Evolutionary conservation across 92 coral and sea anemone genomes (phyloP).

Genomic region (Parazoanthus swiftii): DNA sequence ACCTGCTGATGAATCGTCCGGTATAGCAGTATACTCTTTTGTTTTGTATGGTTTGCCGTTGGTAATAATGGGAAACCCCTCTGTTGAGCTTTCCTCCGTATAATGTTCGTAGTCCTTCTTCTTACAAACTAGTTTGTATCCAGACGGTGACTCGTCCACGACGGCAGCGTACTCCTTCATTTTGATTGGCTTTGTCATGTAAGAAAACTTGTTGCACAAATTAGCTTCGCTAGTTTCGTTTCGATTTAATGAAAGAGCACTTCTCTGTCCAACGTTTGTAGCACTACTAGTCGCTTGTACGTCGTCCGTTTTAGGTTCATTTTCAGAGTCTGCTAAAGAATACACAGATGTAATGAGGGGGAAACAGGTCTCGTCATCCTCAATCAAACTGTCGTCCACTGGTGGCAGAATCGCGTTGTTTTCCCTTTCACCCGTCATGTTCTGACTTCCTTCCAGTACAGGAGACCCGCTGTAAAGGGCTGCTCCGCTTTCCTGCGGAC

Average conservation of each 20-base stretch:
- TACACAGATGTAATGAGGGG: constrained; percentile 79
- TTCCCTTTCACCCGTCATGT: not conserved
- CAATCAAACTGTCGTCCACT: constrained; percentile 70
- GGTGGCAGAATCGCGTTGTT: constrained; percentile 39
- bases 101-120: not conserved
- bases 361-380: constrained; percentile 68
- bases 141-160: constrained; percentile 4
- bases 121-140: constrained; percentile 26
- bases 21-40: constrained; percentile 16
- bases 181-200: constrained; percentile 22
- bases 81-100: not conserved
- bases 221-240: not conserved
- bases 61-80: not conserved
- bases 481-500: constrained; percentile 20
- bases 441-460: not conserved
- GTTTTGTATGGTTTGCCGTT: constrained; percentile 13
- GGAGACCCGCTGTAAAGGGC: not conserved
- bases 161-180: constrained; percentile 28
- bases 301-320: not conserved
- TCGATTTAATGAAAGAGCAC: not conserved
- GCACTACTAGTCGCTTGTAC: not conserved
- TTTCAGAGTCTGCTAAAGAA: constrained; percentile 63
- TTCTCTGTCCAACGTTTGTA: not conserved
- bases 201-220: not conserved
- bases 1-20: constrained; percentile 3